Evolutionary conservation across 2,888 invertebrate genomes (phyloP), one percentile per base, ranked within the genome.

Genomic region (Mythimna loreyi): DNA sequence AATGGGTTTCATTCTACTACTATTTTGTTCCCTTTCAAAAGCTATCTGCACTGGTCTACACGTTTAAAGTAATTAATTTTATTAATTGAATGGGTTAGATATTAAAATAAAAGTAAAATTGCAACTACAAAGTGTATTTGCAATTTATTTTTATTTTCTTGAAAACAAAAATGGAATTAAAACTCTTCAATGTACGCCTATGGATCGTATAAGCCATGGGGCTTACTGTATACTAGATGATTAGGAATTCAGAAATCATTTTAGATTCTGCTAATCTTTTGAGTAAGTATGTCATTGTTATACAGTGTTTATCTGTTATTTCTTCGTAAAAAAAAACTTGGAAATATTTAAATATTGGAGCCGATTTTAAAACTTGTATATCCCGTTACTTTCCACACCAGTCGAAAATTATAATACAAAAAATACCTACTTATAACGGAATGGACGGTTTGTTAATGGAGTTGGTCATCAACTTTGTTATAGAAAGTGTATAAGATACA

Each of bases 361-460:
- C n/a, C 23, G 11, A 49, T 55, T 36, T 33, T 28, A 59, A 69
- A 28, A 53, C 19, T n/a, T 6, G 25, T 23, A 61, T 77, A 43
- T 40, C 28, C 49, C 28, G 70, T 67, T 67, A 74, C 82, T 83
- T 81, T 84, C 81, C 69, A 71, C 64, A 45, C 55, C 49, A 56
- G 62, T 72, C 71, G 76, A 69, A 81, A 82, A 78, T 77, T 63
- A 70, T 61, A 84, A 40, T 40, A 45, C 43, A 75, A 85, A 78
- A 85, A 81, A 55, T 69, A 49, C 21, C 30, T 62, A 65, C 73
- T 76, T 75, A 82, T 83, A 83, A 84, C 83, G 80, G 84, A 65
- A 45, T 53, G 21, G 50, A 47, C 33, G 23, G 33, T 50, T 63
- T 19, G 47, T 67, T 81, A 81, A 75, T 82, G 79, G 59, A 59